Percentiles rank a stretch among this genome's conserved stretches.
Evolutionary conservation across 2,888 invertebrate species (phyloP).

Genomic region (Apantesis nais): DNA sequence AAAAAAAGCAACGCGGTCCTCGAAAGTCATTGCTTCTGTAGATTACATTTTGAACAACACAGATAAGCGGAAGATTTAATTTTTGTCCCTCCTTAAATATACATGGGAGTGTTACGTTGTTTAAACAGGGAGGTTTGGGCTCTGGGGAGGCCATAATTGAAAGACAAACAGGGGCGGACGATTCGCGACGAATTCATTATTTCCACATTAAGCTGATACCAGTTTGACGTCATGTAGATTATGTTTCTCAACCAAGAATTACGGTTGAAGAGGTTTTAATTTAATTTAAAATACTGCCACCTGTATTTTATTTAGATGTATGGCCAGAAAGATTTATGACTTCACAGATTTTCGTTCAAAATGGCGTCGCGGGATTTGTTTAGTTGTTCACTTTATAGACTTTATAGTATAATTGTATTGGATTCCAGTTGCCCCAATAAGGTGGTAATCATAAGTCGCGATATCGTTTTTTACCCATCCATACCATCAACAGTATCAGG

Average conservation of each 20-base stretch:
- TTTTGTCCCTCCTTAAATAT: constrained; percentile 77
- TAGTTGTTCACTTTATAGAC: too few species aligned
- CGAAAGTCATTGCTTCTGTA: constrained; percentile 59
- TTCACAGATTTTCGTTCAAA: background rate
- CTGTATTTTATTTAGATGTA: background rate
- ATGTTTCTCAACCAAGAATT: constrained; percentile 40
- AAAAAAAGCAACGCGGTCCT: constrained; percentile 6
- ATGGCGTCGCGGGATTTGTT: background rate
- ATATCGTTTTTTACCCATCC: too few species aligned
- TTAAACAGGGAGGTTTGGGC: constrained; percentile 65
- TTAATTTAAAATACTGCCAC: constrained; percentile 5
- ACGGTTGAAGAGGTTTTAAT: constrained; percentile 17
- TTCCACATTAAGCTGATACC: constrained; percentile 74
- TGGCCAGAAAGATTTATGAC: background rate
- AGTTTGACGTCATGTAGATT: constrained; percentile 45
- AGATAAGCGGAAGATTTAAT: constrained; percentile 76
- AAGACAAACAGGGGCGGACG: constrained; percentile 81
- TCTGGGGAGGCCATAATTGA: constrained; percentile 77
- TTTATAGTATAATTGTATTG: too few species aligned
- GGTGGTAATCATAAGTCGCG: too few species aligned
- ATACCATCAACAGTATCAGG: background rate
- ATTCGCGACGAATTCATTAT: constrained; percentile 82
- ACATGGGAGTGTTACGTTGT: constrained; percentile 69
- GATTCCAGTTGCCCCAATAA: background rate
- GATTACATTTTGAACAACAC: constrained; percentile 61